A percentile compares a stretch with the other conserved stretches of the same genome.
phyloP scores from a whole-genome alignment of 2,113 vertebrate species.

The Rhipidura dahli region DNA sequence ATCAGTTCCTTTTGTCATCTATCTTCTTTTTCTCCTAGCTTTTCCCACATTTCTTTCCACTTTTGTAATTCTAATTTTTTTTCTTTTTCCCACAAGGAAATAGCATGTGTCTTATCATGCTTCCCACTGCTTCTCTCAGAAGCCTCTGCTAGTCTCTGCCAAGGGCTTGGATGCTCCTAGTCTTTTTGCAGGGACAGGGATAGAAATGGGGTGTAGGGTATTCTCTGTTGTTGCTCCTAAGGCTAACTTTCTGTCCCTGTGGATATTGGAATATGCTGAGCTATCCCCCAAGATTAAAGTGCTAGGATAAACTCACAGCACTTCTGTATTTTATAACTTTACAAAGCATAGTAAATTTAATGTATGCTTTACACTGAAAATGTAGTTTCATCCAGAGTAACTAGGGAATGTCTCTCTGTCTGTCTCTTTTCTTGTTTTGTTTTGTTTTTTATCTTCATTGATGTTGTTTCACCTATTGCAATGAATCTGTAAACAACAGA shows the following conservation, averaged over 20 bases:
- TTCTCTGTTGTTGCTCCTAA: neutral
- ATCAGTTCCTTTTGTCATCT: neutral
- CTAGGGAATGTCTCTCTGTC: accelerated
- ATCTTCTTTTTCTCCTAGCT: neutral
- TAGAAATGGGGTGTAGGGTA: neutral
- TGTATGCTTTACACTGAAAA: neutral
- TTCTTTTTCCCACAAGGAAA: neutral
- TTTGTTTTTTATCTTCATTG: neutral
- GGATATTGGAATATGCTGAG: neutral
- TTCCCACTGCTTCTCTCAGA: neutral
- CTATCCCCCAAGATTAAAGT: neutral
- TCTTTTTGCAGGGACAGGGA: neutral
- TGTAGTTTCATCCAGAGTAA: neutral
- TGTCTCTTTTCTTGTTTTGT: accelerated
- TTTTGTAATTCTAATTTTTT: neutral
- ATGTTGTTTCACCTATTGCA: neutral
- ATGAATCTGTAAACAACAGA: neutral
- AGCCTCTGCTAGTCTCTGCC: neutral
- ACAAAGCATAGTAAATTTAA: neutral
- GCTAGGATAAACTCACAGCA: neutral
- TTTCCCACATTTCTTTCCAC: neutral
- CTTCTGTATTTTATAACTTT: neutral
- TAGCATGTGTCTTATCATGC: neutral
- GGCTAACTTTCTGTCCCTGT: neutral
- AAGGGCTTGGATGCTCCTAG: neutral